Evolutionary conservation across 2,797 vertebrate species (phyloP), one percentile per base, ranked within the genome.

Genomic region (Pogonophryne albipinna): DNA sequence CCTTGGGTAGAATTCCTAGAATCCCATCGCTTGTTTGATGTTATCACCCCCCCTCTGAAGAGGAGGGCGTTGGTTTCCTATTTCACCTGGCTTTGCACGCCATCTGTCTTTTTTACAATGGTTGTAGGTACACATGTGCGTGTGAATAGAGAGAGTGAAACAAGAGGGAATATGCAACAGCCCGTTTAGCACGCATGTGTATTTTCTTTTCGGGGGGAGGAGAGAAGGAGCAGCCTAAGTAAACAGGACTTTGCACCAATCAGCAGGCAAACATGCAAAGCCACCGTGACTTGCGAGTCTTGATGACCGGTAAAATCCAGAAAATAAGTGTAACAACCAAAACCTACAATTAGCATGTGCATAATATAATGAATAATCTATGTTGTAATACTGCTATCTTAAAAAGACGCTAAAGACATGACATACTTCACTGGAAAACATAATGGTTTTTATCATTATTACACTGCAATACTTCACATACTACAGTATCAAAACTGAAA

Each of bases 11-110:
- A 83, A 80, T 85, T 79, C 79, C 79, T 63, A 6, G 8, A 16
- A 49, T 63, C 3, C 20, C 51, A 56, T n/a, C 4, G 19, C 20
- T 52, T 13, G 20, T 71, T 68, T 74, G 78, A 84, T 87, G 59
- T 70, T 75, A 87, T 84, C 88, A 41, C 15, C n/a, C 42, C 51
- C 15, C 59, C 52, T 60, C 53, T 8, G 44, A 51, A 42, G 27
- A 55, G 65, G 63, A 46, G 75, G 85, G 78, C 50, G 76, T 61
- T 55, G 79, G 88, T 89, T 53, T 89, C 76, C 14, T 42, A 57
- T 90, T 84, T 78, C 86, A 45, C 5, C 58, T 19, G 3, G 19
- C 87, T 91, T 91, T 38, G 80, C 92, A 92, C 86, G 83, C 79
- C 3, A 91, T 52, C 5, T 0, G 45, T 61, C 23, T 79, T 17